These are phyloP conservation scores for Diachasmimorpha longicaudata DNA, from an alignment of 1,140 invertebrate species.

Conservation along the genomic window DNA sequence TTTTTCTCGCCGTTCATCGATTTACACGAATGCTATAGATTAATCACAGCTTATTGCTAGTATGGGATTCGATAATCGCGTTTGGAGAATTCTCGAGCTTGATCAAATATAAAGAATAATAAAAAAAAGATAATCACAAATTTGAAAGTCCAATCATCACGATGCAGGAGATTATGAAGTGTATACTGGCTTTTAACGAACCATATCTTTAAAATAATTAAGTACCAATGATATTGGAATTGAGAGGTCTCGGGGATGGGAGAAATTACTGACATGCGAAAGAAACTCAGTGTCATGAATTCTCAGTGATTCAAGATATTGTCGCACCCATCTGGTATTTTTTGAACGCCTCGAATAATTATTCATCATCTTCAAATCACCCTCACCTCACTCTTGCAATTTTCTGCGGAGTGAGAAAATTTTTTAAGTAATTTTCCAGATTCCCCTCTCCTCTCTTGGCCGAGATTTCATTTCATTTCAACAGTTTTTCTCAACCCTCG, in stretches of 20 bases:
- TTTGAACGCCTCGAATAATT: too few species aligned
- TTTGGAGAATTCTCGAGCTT: conserved; percentile 5
- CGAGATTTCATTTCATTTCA: too few species aligned
- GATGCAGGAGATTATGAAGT: conserved; percentile 2
- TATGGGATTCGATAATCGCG: conserved; percentile 17
- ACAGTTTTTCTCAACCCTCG: too few species aligned
- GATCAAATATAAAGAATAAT: neutral
- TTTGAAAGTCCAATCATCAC: conserved; percentile 2
- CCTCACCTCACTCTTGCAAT: too few species aligned
- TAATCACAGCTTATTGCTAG: conserved; percentile 11
- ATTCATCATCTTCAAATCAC: too few species aligned
- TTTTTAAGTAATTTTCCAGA: too few species aligned
- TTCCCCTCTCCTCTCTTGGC: too few species aligned
- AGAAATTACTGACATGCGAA: too few species aligned
- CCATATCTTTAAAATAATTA: conserved; percentile 47
- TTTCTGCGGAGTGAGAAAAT: too few species aligned
- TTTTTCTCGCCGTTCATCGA: neutral
- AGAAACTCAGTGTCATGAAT: too few species aligned
- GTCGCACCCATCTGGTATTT: too few species aligned
- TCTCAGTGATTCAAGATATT: too few species aligned
- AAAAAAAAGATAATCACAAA: conserved; percentile 2
- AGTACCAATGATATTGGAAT: conserved; percentile 29
- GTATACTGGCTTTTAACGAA: conserved; percentile 42
- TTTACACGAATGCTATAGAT: neutral
- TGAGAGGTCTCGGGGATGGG: neutral